Evolutionary conservation across 2,113 vertebrate species (phyloP).

Genomic region (Chionomys nivalis): DNA sequence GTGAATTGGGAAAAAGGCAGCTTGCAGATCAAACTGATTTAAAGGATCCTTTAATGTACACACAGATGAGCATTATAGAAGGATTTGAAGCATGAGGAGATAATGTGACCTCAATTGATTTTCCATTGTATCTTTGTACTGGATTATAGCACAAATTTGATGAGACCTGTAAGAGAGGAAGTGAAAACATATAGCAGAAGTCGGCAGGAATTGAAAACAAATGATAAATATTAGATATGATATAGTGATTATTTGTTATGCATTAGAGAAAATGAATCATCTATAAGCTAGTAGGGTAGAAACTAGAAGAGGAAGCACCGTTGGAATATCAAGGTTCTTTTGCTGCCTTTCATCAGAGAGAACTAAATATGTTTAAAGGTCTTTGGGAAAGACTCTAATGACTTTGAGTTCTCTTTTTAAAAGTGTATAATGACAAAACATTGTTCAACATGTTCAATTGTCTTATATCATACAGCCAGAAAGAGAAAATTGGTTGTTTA

Average conservation of each 20-base stretch:
- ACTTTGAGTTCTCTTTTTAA: neutral
- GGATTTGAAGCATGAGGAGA: neutral
- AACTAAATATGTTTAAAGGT: neutral
- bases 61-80: neutral
- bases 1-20: neutral
- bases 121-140: neutral
- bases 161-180: neutral
- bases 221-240: neutral
- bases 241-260: neutral
- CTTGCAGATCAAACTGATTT: neutral
- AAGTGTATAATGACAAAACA: neutral
- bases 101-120: neutral
- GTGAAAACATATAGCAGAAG: neutral
- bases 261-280: neutral
- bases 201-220: neutral
- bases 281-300: neutral
- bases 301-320: neutral
- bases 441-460: neutral
- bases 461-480: neutral
- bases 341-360: neutral
- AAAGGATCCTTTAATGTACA: neutral
- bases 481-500: neutral
- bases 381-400: neutral
- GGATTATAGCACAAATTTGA: neutral
- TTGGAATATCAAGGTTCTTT: neutral